Evolutionary conservation across 2,888 invertebrate species (phyloP).

Genomic region (Celastrina argiolus): DNA sequence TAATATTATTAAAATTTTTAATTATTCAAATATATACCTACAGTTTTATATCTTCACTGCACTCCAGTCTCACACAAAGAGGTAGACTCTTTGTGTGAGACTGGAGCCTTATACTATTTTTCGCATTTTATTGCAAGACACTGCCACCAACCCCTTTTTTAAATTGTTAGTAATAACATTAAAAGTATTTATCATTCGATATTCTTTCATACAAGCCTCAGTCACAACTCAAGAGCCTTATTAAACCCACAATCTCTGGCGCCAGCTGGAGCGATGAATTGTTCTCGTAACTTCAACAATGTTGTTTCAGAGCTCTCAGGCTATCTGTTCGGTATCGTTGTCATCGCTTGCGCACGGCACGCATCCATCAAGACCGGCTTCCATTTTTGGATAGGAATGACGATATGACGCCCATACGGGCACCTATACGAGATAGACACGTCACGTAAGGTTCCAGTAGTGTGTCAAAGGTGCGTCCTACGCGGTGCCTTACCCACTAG

Average conservation of each 20-base stretch:
- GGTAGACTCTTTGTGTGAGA: too few relatives aligned
- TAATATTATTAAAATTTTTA: too few relatives aligned
- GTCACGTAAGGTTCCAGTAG: constrained; percentile 45
- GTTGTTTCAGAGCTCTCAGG: neutral
- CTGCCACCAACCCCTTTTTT: too few relatives aligned
- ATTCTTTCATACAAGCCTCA: too few relatives aligned
- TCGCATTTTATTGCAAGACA: too few relatives aligned
- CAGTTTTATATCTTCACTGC: too few relatives aligned
- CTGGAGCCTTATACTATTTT: too few relatives aligned
- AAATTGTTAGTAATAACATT: too few relatives aligned
- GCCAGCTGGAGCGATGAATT: neutral
- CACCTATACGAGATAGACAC: constrained; percentile 47
- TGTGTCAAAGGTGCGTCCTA: constrained; percentile 62
- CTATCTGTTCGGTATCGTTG: neutral
- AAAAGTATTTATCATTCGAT: too few relatives aligned
- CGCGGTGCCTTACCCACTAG: constrained; percentile 54
- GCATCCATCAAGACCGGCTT: constrained; percentile 11
- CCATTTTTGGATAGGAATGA: constrained; percentile 5
- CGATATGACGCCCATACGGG: constrained; percentile 43
- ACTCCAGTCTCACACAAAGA: too few relatives aligned
- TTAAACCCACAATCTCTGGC: constrained; percentile 1
- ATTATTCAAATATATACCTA: too few relatives aligned
- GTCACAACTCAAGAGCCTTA: neutral
- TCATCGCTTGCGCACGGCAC: constrained; percentile 1
- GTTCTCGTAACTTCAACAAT: neutral